Conservation (phyloP, 35 echinoderm and acorn worm species). For the Acanthaster planci region DNA sequence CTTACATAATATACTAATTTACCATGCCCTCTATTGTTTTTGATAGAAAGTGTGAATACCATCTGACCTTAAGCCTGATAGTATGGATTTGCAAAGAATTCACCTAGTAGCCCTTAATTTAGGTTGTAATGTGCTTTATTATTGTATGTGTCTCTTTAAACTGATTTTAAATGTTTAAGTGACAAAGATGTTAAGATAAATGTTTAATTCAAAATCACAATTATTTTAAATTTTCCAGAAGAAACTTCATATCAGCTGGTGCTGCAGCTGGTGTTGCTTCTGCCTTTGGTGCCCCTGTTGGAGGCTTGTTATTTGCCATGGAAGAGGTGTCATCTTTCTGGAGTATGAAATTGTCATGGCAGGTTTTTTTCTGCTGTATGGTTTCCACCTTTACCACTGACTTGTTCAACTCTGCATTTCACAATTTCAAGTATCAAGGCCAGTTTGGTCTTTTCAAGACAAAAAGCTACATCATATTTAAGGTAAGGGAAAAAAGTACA, state of each 20-base stretch:
- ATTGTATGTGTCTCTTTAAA: too few relatives aligned
- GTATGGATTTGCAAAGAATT: too few relatives aligned
- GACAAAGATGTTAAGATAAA: too few relatives aligned
- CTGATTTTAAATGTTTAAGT: too few relatives aligned
- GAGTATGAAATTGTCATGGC: constrained; percentile 97
- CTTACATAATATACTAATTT: background rate
- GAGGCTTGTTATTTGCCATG: constrained; percentile 96
- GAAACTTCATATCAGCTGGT: constrained; percentile 98
- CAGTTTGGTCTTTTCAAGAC: constrained; percentile 89
- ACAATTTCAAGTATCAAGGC: constrained; percentile 81
- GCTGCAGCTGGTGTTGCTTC: constrained; percentile 95
- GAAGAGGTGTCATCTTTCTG: constrained; percentile 99
- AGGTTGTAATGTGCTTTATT: too few relatives aligned
- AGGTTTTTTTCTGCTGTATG: constrained; percentile 98
- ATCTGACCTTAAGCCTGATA: too few relatives aligned
- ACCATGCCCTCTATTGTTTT: background rate
- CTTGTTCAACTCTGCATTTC: constrained; percentile 98
- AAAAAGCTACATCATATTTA: constrained; percentile 95
- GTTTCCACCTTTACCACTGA: constrained; percentile 97
- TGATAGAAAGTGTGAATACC: constrained; percentile 4
- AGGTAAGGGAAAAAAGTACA: constrained; percentile 54
- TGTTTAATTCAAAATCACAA: too few relatives aligned
- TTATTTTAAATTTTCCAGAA: constrained; percentile 36
- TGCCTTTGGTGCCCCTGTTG: constrained; percentile 98
- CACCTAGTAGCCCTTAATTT: too few relatives aligned